Evolutionary conservation across 2,797 vertebrate genomes (phyloP).

Genomic region (Gambelia wislizenii): DNA sequence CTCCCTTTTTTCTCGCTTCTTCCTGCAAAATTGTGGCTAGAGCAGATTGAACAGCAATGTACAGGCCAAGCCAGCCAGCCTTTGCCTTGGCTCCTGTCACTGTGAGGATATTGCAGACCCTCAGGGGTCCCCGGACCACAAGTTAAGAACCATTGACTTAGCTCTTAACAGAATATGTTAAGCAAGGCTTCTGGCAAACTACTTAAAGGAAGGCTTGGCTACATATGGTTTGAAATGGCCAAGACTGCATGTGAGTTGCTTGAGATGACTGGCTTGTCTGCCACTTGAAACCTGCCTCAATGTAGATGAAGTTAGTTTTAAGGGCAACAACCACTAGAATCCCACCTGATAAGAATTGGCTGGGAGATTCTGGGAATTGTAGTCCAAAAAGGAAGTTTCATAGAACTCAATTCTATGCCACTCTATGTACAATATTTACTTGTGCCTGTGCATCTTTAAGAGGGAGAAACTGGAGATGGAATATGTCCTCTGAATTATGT

Average conservation of each 20-base stretch:
- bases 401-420: not conserved
- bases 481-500: constrained; percentile 37
- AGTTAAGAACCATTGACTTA: no score
- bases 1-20: no score
- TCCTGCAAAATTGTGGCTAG: no score
- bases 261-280: not conserved
- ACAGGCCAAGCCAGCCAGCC: no score
- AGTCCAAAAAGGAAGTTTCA: not conserved
- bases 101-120: no score
- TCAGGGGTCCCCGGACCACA: no score
- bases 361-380: not conserved
- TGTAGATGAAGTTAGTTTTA: no score
- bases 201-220: not conserved
- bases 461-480: constrained; percentile 32
- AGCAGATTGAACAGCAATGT: no score
- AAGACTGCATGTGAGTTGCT: not conserved
- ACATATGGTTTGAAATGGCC: not conserved
- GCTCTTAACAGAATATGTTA: no score
- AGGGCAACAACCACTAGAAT: no score
- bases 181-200: no score
- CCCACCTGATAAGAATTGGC: not conserved
- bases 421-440: not conserved
- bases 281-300: not conserved
- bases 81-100: no score
- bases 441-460: not conserved